Evolutionary conservation across 2,113 vertebrate genomes (phyloP), one percentile per base, ranked within the genome.

Genomic region (Vanacampus margaritifer): DNA sequence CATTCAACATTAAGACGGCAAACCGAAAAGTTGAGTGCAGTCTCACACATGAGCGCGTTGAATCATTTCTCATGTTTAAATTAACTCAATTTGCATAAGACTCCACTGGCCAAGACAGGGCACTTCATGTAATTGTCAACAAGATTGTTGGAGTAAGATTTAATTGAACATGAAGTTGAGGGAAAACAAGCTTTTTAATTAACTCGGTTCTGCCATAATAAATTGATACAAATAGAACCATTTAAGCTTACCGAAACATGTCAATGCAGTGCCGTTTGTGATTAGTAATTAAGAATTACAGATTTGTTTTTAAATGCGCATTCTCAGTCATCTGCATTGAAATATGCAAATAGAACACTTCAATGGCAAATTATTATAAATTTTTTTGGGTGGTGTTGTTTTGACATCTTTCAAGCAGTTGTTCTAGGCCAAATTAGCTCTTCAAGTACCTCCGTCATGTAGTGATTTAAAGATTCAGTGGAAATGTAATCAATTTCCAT

Each of bases 101-200:
- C 54, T 57, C 16, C 2, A 17, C 54, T 19, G 54, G 6, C 24
- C 26, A 7, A 57, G 26, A 57, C 54, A 32, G 14, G 54, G 13
- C 54, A 57, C 54, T 28, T 57, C 54, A 57, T 57, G 54, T 57
- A 28, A 57, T 57, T 57, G 54, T 57, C 54, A 32, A 57, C 54
- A 57, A 28, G 26, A 57, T 57, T 57, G 26, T 57, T 57, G 26
- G 16, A 57, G 54, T 57, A 32, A 32, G 54, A 57, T 57, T 57
- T 57, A 57, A 57, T 57, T 57, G 54, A 28, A 57, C 26, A 57
- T 57, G 1, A 32, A 32, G 28, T 57, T 32, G 51, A 1, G 54
- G 16, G 6, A 56, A 57, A 57, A 57, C 54, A 57, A 2, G 54
- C 16, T 28, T 57, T 57, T 32, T 57, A 57, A 57, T 57, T 57